These are phyloP conservation scores for Stenopsyche tienmushanensis DNA, from an alignment of 1,140 invertebrate genomes.

Conservation along the genomic window DNA sequence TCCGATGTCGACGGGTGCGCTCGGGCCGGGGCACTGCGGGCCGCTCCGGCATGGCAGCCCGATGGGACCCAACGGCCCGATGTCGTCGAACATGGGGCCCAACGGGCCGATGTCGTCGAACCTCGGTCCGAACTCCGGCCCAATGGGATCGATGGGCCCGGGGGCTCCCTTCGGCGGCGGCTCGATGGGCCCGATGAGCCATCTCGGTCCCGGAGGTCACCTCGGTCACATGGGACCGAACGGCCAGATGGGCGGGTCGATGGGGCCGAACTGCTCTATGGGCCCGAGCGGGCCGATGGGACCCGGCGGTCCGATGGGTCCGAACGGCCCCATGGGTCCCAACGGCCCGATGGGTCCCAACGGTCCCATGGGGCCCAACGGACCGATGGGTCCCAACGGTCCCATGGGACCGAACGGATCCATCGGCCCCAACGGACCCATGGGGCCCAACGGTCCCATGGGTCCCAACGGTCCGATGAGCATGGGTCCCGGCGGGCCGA, in stretches of 20 bases:
- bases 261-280: conserved; percentile 45
- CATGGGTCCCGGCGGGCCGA: conserved; percentile 53
- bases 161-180: conserved; percentile 51
- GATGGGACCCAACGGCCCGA: conserved; percentile 51
- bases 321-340: conserved; percentile 51
- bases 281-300: conserved; percentile 51
- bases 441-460: conserved; percentile 41
- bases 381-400: conserved; percentile 48
- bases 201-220: conserved; percentile 48
- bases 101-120: conserved; percentile 51
- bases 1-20: conserved; percentile 53
- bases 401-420: conserved; percentile 47
- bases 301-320: conserved; percentile 55
- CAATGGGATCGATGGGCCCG: conserved; percentile 54
- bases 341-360: conserved; percentile 57
- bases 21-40: conserved; percentile 55
- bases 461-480: conserved; percentile 55
- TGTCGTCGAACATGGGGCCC: conserved; percentile 48
- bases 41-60: conserved; percentile 57
- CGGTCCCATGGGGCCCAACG: conserved; percentile 52
- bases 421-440: conserved; percentile 44
- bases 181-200: conserved; percentile 49
- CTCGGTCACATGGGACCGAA: conserved; percentile 50
- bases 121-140: conserved; percentile 49
- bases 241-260: conserved; percentile 49